Conservation (phyloP, 2,113 vertebrate genomes). For the Myanophis thanlyinensis region DNA sequence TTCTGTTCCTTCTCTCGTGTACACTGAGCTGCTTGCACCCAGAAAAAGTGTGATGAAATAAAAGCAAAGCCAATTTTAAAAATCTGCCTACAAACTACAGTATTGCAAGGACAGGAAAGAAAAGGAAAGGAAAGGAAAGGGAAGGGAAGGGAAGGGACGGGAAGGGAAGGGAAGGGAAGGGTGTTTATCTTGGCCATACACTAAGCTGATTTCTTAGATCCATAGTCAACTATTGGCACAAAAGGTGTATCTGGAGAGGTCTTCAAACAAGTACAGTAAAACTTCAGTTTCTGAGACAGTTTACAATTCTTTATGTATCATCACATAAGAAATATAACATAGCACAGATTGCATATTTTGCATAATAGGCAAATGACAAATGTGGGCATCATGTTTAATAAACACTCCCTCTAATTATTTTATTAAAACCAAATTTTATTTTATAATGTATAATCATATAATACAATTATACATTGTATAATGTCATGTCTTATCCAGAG, state of each 20-base stretch:
- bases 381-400: not conserved
- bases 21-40: not conserved
- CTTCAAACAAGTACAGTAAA: not conserved
- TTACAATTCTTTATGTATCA: not conserved
- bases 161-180: no score
- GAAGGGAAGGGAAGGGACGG: no score
- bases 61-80: not conserved
- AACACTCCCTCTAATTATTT: not conserved
- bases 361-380: not conserved
- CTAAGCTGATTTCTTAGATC: not conserved
- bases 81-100: not conserved
- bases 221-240: not conserved
- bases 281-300: not conserved
- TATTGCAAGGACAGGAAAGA: not conserved
- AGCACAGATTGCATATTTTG: not conserved
- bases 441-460: not conserved
- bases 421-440: not conserved
- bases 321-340: not conserved
- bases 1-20: not conserved
- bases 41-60: not conserved
- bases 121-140: not conserved
- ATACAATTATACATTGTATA: no score
- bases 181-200: not conserved
- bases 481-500: no score
- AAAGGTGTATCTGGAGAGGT: not conserved